Evolutionary conservation across 2,113 vertebrate genomes (phyloP).

Genomic region (Morone chrysops): DNA sequence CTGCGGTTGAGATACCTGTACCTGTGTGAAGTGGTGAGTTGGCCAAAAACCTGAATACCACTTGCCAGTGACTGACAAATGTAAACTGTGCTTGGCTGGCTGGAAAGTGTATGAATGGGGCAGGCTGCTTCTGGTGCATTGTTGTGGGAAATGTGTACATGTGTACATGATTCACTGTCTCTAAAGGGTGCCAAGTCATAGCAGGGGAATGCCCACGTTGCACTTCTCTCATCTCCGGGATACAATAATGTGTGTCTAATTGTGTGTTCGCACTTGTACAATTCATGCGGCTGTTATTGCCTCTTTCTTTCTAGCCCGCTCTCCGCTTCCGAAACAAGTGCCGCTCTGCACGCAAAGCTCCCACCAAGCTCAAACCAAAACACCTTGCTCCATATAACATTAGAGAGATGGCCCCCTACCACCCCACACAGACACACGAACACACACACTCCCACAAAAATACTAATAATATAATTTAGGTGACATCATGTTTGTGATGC

Average conservation of each 20-base stretch:
- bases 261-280: slow-evolving; percentile 61
- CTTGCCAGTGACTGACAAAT: slow-evolving; percentile 60
- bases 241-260: slow-evolving; percentile 73
- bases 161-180: slow-evolving; percentile 69
- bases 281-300: slow-evolving; percentile 45
- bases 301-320: slow-evolving; percentile 25
- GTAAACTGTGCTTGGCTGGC: slow-evolving; percentile 52
- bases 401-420: background rate
- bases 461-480: background rate
- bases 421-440: slow-evolving; percentile 10
- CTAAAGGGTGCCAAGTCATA: slow-evolving; percentile 68
- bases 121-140: slow-evolving; percentile 60
- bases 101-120: slow-evolving; percentile 45
- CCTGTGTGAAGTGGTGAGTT: slow-evolving; percentile 59
- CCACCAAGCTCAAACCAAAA: slow-evolving; percentile 26
- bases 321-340: slow-evolving; percentile 20
- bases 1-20: slow-evolving; percentile 32
- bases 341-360: slow-evolving; percentile 53
- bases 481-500: slow-evolving; percentile 23
- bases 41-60: slow-evolving; percentile 47
- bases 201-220: slow-evolving; percentile 60
- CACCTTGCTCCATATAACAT: slow-evolving; percentile 21
- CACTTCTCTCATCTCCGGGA: slow-evolving; percentile 69
- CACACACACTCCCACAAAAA: background rate
- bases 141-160: slow-evolving; percentile 65